Base-by-base conservation (phyloP, 2,888 invertebrate species). In the Anticlea derivata region DNA sequence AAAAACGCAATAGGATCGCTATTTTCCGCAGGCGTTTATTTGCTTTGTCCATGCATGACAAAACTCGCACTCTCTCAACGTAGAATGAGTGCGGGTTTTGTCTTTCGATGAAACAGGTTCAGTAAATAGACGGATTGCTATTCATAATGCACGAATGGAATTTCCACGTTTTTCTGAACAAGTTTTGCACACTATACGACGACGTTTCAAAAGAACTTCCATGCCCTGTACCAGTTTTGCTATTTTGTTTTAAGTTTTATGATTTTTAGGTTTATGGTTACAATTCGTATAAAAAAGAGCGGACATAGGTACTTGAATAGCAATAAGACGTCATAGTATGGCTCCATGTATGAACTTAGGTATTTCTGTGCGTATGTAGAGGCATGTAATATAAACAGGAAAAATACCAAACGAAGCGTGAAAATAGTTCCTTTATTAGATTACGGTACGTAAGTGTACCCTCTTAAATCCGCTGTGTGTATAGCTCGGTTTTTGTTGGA, bases 91-190 rank as follows among this genome's bases (percentile, higher is more conserved):
- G 63, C 60, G 62, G 70, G 74, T 70, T 79, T 80, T 78, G 73
- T 78, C 73, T 73, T 71, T 68, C 67, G 62, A 65, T 73, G 78
- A 80, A 83, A 75, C 78, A 77, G 85, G 85, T 81, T 85, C 84
- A 82, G 78, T 82, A 87, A 88, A 86, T 85, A 86, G 70, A 73
- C 64, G 65, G 78, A 80, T 80, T 73, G 70, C 70, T 66, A 70
- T 80, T 77, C 71, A 78, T 76, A 78, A 75, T 75, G 68, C 72
- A 72, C 66, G 66, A 72, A 73, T 76, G 68, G 61, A 75, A 73
- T 78, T 78, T 75, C 69, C 70, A 66, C 69, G 71, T 79, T 64
- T 69, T 64, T 61, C 63, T 70, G 74, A 75, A 80, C 75, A 68
- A 72, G 77, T 70, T 77, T 83, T 75, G 71, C 73, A 70, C 69